Percentiles rank a stretch among this genome's conserved stretches.
Conservation (phyloP, 1,140 invertebrate genomes). For the Diabrotica virgifera region DNA sequence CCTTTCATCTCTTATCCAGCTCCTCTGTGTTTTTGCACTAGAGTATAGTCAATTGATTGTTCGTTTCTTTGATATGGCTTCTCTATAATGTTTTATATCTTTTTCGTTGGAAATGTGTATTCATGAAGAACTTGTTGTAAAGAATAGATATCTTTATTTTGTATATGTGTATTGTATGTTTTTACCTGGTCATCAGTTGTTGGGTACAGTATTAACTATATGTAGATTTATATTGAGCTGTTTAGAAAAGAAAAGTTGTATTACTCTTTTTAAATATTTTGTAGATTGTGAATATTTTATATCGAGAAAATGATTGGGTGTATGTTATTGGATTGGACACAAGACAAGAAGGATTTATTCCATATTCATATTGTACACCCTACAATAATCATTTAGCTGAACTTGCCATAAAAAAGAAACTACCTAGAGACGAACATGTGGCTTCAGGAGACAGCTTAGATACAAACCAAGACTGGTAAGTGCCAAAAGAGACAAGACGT, state of each 20-base stretch:
- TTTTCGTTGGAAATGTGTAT: too few relatives aligned
- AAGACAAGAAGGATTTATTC: slow-evolving; percentile 89
- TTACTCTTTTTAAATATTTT: slow-evolving; percentile 26
- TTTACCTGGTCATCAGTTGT: too few relatives aligned
- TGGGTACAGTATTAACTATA: too few relatives aligned
- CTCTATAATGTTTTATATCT: too few relatives aligned
- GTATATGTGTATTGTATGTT: too few relatives aligned
- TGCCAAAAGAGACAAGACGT: neutral
- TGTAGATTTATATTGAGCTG: too few relatives aligned
- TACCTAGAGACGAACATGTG: slow-evolving; percentile 60
- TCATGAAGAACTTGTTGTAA: too few relatives aligned
- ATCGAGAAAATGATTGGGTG: slow-evolving; percentile 95
- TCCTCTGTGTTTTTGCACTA: too few relatives aligned
- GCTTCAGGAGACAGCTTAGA: slow-evolving; percentile 40
- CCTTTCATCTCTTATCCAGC: too few relatives aligned
- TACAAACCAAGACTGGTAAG: slow-evolving; percentile 43
- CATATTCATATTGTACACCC: slow-evolving; percentile 88
- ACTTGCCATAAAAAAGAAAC: slow-evolving; percentile 78
- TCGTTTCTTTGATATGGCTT: too few relatives aligned
- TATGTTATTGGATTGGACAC: slow-evolving; percentile 90
- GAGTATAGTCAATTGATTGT: too few relatives aligned
- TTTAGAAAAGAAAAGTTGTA: slow-evolving; percentile 15
- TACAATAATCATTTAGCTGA: slow-evolving; percentile 76
- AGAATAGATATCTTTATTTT: too few relatives aligned
- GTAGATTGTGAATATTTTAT: slow-evolving; percentile 85